Evolutionary conservation across 2,113 vertebrate genomes (phyloP).

Genomic region (Gavialis gangeticus): DNA sequence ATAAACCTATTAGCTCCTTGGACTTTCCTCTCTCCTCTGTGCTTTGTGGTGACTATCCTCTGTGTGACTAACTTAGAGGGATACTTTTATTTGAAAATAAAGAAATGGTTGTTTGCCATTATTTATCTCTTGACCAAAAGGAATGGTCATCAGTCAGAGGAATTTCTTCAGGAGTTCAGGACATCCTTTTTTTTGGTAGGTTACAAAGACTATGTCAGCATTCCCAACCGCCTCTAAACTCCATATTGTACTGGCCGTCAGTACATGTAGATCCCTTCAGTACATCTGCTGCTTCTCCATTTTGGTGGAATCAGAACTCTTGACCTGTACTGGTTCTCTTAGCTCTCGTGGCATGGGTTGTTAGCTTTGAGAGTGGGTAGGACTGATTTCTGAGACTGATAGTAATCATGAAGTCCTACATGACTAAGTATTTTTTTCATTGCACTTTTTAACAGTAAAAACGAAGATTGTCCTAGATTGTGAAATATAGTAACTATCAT

Average conservation of each 20-base stretch:
- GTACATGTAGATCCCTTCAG: not conserved
- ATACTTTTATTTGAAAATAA: not conserved
- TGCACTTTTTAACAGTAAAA: not conserved
- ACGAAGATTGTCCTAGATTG: not conserved
- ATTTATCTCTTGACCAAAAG: not conserved
- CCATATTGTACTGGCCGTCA: not conserved
- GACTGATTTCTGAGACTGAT: not conserved
- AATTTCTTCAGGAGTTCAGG: not conserved
- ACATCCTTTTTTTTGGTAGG: not conserved
- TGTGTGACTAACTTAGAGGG: not conserved
- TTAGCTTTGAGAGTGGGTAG: not conserved
- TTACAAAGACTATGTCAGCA: not conserved
- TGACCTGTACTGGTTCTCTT: not conserved
- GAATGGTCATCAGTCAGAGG: not conserved
- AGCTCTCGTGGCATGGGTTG: not conserved
- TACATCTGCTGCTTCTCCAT: not conserved
- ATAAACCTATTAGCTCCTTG: not conserved
- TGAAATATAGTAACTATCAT: not conserved
- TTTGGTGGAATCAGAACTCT: not conserved
- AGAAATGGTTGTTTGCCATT: not conserved
- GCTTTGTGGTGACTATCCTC: not conserved
- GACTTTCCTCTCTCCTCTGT: not conserved
- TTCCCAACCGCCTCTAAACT: not conserved
- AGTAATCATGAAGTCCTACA: not conserved
- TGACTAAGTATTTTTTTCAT: not conserved